phyloP scores from a whole-genome alignment of 1,140 invertebrate genomes.

The Pseudachorutes palmiensis region DNA sequence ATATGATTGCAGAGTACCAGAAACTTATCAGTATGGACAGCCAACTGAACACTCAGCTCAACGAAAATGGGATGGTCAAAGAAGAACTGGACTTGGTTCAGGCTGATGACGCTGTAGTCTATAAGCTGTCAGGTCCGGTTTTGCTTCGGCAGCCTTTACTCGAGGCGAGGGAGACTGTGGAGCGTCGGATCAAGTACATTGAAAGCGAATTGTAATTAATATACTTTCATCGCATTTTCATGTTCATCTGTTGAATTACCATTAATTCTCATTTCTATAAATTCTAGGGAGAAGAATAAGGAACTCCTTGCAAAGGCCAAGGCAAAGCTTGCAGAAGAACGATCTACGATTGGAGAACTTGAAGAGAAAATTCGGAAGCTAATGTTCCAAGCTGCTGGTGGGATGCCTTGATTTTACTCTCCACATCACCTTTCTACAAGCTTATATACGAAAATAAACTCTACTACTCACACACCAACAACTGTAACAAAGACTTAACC shows the following conservation, averaged over 20 bases:
- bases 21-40: slow-evolving; percentile 16
- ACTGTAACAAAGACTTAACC: no score
- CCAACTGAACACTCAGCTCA: slow-evolving; percentile 26
- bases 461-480: no score
- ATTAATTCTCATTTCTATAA: neutral
- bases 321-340: neutral
- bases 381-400: neutral
- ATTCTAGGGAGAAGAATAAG: neutral
- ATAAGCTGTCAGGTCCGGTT: slow-evolving; percentile 12
- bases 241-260: neutral
- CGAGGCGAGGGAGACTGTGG: slow-evolving; percentile 21
- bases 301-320: neutral
- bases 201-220: slow-evolving; percentile 20
- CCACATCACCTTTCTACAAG: no score
- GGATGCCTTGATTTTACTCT: neutral
- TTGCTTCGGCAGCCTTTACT: slow-evolving; percentile 17
- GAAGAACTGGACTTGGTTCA: slow-evolving; percentile 22
- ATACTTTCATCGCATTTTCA: neutral
- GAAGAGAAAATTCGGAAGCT: neutral
- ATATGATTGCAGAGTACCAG: slow-evolving; percentile 21
- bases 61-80: slow-evolving; percentile 29
- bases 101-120: slow-evolving; percentile 13
- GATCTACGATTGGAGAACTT: neutral
- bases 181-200: slow-evolving; percentile 22
- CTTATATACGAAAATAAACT: no score